Conservation (phyloP, 2,113 vertebrate species). For the Etheostoma cragini region DNA sequence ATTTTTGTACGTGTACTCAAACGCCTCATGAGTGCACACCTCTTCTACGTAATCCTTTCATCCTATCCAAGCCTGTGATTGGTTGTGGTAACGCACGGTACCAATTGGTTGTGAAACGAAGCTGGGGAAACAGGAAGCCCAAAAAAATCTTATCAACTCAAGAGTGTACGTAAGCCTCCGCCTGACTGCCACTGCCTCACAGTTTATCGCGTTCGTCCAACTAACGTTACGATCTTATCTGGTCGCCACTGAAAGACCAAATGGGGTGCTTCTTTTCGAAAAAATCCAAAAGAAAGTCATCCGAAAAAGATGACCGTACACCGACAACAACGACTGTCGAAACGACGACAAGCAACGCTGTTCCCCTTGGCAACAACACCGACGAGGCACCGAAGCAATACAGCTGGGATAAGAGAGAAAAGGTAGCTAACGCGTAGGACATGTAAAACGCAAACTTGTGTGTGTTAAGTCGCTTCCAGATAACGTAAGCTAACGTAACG, state of each 20-base stretch:
- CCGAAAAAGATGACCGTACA: constrained; percentile 71
- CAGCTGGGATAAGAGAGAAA: constrained; percentile 89
- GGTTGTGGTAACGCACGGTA: constrained; percentile 44
- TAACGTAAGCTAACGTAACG: neutral
- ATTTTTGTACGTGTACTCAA: neutral
- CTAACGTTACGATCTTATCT: neutral
- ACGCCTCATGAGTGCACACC: constrained; percentile 21
- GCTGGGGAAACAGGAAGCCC: constrained; percentile 79
- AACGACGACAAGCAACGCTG: constrained; percentile 71
- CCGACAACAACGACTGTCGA: constrained; percentile 66
- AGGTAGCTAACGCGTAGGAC: constrained; percentile 61
- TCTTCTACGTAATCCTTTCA: neutral
- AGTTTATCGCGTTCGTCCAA: neutral
- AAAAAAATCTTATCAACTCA: constrained; percentile 54
- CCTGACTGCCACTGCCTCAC: neutral
- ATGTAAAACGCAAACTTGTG: too few relatives aligned
- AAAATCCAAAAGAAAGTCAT: constrained; percentile 84
- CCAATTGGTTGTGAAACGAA: constrained; percentile 73
- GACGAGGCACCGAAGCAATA: constrained; percentile 86
- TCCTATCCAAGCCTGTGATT: constrained; percentile 51
- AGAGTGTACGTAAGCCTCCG: constrained; percentile 32
- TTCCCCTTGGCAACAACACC: constrained; percentile 78
- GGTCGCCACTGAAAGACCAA: neutral
- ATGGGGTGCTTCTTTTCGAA: constrained; percentile 89
- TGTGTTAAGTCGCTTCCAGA: neutral